Conservation (phyloP, 2,797 vertebrate species). For the Danio albolineatus region DNA sequence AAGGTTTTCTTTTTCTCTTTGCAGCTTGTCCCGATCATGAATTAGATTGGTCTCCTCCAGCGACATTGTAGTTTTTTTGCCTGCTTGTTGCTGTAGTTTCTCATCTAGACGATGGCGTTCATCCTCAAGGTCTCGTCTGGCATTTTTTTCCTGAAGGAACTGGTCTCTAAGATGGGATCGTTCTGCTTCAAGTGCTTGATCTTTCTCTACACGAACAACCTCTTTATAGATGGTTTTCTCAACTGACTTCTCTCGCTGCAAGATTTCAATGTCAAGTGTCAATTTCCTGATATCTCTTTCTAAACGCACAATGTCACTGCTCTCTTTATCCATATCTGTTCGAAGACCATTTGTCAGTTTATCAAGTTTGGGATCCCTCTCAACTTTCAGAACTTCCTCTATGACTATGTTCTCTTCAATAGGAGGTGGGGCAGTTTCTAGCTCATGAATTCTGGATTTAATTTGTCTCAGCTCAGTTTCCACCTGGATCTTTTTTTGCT, state of each 20-base stretch:
- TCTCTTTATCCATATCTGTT: slow-evolving; percentile 85
- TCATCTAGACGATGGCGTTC: slow-evolving; percentile 81
- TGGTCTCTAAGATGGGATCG: slow-evolving; percentile 85
- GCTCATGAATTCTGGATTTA: slow-evolving; percentile 84
- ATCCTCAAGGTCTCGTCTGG: slow-evolving; percentile 85
- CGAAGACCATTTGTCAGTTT: slow-evolving; percentile 82
- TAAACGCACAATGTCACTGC: slow-evolving; percentile 79
- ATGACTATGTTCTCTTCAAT: slow-evolving; percentile 92
- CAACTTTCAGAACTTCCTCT: slow-evolving; percentile 94
- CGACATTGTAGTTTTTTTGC: slow-evolving; percentile 77
- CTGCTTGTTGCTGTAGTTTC: slow-evolving; percentile 77
- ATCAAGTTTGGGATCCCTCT: slow-evolving; percentile 92
- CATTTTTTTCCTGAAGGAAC: slow-evolving; percentile 80
- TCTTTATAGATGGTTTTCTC: slow-evolving; percentile 97
- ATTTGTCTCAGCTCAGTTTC: slow-evolving; percentile 89
- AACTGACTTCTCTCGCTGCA: slow-evolving; percentile 87
- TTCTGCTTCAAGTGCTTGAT: slow-evolving; percentile 88
- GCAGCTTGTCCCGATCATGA: slow-evolving; percentile 76
- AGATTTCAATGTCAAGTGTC: slow-evolving; percentile 83
- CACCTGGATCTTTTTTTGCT: slow-evolving; percentile 82
- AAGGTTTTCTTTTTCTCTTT: slow-evolving; percentile 82
- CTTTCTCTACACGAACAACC: slow-evolving; percentile 93
- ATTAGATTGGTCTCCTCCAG: slow-evolving; percentile 83
- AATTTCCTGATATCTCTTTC: slow-evolving; percentile 87
- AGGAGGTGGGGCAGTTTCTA: slow-evolving; percentile 87